phyloP scores from a whole-genome alignment of 2,888 invertebrate species.

The Athetis lepigone region DNA sequence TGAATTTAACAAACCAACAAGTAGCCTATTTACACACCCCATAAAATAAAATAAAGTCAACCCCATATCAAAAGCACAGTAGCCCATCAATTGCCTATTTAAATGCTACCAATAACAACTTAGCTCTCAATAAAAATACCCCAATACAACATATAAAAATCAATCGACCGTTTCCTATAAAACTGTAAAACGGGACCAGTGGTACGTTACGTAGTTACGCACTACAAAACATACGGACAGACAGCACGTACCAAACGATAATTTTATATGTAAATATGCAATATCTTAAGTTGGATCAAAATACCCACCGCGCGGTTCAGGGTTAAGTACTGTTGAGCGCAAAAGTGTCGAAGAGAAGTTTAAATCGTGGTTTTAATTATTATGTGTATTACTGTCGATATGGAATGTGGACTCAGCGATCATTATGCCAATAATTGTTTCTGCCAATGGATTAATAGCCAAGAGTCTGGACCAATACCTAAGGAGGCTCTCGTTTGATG shows the following conservation, averaged over 20 bases:
- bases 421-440: too few relatives aligned
- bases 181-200: conserved; percentile 66
- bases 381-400: too few relatives aligned
- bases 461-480: too few relatives aligned
- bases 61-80: conserved; percentile 21
- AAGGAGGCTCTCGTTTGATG: too few relatives aligned
- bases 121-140: conserved; percentile 55
- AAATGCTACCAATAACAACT: conserved; percentile 54
- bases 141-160: conserved; percentile 69
- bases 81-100: conserved; percentile 38
- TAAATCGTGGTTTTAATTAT: not conserved
- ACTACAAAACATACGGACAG: conserved; percentile 64
- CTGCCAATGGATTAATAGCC: too few relatives aligned
- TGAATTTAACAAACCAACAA: not conserved
- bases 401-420: too few relatives aligned
- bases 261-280: conserved; percentile 85
- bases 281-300: conserved; percentile 88
- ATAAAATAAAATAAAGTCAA: not conserved
- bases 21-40: not conserved
- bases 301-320: conserved; percentile 70
- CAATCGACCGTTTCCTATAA: conserved; percentile 74
- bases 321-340: conserved; percentile 67
- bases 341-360: conserved; percentile 62
- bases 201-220: conserved; percentile 68
- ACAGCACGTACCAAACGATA: conserved; percentile 73